Percentiles rank a stretch among this genome's conserved stretches.
Conservation (phyloP, 1,140 invertebrate species). For the Listronotus oregonensis region DNA sequence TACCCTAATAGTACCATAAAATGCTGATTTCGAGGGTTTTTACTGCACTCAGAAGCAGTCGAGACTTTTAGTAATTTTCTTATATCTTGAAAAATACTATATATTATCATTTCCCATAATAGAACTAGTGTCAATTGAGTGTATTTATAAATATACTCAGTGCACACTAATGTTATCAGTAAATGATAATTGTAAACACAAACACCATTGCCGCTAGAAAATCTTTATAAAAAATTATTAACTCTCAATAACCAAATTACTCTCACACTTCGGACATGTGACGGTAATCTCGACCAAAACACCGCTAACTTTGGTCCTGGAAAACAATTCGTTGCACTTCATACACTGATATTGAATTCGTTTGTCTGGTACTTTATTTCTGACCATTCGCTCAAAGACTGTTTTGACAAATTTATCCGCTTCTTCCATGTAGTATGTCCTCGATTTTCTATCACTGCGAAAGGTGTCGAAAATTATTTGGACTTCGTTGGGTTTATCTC, state of each 20-base stretch:
- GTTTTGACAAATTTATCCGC: conserved; percentile 56
- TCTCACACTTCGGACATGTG: conserved; percentile 65
- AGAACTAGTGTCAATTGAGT: too few relatives aligned
- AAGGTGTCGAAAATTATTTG: conserved; percentile 67
- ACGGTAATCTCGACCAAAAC: conserved; percentile 41
- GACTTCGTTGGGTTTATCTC: conserved; percentile 57
- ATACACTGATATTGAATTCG: conserved; percentile 65
- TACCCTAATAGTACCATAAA: too few relatives aligned
- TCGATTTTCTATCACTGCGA: conserved; percentile 61
- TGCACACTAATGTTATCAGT: too few relatives aligned
- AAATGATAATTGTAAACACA: too few relatives aligned
- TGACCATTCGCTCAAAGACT: conserved; percentile 46
- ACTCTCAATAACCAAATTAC: conserved; percentile 61
- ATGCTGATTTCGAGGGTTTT: too few relatives aligned
- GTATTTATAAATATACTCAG: too few relatives aligned
- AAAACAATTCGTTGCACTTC: conserved; percentile 66
- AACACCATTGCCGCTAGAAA: too few relatives aligned
- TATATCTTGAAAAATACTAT: too few relatives aligned
- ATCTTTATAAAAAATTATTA: background rate
- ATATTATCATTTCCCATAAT: too few relatives aligned
- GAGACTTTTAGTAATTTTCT: too few relatives aligned
- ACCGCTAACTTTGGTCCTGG: conserved; percentile 57
- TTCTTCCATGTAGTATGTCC: conserved; percentile 64
- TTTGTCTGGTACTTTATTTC: conserved; percentile 59
- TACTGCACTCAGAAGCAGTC: too few relatives aligned